phyloP scores from a whole-genome alignment of 2,797 vertebrate genomes.

The Eidolon dupreanum region DNA sequence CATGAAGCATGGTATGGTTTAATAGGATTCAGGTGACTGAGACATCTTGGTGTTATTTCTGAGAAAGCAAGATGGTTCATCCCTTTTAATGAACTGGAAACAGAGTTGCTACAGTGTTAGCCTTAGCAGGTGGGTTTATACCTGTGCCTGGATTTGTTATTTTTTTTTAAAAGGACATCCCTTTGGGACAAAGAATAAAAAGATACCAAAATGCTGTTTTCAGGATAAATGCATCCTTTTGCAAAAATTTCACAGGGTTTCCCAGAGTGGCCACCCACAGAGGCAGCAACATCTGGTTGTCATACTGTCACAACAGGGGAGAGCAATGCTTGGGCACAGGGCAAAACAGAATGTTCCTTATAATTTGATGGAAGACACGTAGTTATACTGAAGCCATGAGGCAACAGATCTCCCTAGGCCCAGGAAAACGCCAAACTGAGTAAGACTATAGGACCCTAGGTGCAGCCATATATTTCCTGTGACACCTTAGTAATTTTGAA shows the following conservation, averaged over 20 bases:
- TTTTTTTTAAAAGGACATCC: neutral
- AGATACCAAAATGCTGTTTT: conserved; percentile 29
- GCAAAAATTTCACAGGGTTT: conserved; percentile 57
- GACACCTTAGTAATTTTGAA: neutral
- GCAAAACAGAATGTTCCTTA: neutral
- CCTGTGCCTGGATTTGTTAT: neutral
- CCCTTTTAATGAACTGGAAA: neutral
- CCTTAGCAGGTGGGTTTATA: neutral
- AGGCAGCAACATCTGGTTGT: conserved; percentile 55
- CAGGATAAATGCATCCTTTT: conserved; percentile 42
- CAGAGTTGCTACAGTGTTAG: neutral
- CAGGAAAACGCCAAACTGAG: neutral
- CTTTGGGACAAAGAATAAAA: conserved; percentile 28
- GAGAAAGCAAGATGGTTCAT: neutral
- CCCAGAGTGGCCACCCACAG: conserved; percentile 62
- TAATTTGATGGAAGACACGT: neutral
- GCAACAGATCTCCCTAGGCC: neutral
- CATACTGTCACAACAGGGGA: conserved; percentile 20
- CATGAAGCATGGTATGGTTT: neutral
- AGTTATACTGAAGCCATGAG: neutral
- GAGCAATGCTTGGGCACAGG: conserved; percentile 6
- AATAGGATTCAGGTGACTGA: neutral
- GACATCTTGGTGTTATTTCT: neutral
- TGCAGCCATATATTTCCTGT: neutral
- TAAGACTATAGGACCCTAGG: neutral